These are phyloP conservation scores for Aphodius sticticus DNA, from an alignment of 2,888 invertebrate genomes.

Conservation along the genomic window DNA sequence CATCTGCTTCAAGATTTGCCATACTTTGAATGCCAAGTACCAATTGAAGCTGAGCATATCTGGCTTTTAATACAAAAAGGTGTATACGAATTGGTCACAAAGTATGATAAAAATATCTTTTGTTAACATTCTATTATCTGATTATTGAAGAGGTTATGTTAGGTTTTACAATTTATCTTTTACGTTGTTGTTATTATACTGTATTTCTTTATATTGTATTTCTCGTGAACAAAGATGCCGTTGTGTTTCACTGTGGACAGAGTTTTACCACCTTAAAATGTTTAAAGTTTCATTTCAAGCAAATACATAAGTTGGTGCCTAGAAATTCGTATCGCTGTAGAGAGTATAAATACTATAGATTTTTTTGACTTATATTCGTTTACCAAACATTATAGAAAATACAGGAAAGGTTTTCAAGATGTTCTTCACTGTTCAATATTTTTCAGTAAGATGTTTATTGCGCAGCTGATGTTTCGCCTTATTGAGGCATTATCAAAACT, in stretches of 20 bases:
- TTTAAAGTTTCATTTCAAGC: too few species aligned
- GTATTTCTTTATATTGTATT: neutral
- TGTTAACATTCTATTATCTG: neutral
- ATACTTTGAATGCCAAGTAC: neutral
- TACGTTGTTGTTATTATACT: neutral
- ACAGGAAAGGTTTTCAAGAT: too few species aligned
- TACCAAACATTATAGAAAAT: neutral
- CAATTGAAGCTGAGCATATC: neutral
- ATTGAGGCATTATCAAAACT: too few species aligned
- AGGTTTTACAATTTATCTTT: neutral
- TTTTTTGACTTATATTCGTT: neutral
- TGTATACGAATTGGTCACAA: neutral
- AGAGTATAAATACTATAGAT: too few species aligned
- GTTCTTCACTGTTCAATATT: too few species aligned
- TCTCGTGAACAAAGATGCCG: neutral
- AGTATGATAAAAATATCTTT: neutral
- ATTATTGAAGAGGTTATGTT: neutral
- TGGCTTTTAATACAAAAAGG: neutral
- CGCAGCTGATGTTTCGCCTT: too few species aligned
- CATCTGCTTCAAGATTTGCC: too few species aligned
- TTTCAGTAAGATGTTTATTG: too few species aligned
- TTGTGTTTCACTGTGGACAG: too few species aligned
- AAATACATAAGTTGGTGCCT: too few species aligned
- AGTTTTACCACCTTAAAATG: too few species aligned
- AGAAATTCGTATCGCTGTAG: too few species aligned